phyloP scores from a whole-genome alignment of 2,797 vertebrate genomes.

The Alauda arvensis region DNA sequence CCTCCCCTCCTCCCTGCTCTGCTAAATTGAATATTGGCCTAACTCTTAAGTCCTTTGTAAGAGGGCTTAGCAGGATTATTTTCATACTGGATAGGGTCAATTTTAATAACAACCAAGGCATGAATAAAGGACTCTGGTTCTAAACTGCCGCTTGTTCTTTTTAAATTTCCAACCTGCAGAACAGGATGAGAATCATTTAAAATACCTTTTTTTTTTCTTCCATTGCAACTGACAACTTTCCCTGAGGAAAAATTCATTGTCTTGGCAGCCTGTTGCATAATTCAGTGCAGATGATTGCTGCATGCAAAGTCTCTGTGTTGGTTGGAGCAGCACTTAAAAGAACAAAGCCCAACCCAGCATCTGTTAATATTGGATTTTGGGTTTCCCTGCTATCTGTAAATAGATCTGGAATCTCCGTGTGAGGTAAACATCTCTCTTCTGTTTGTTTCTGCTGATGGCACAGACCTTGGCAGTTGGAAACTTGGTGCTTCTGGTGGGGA shows the following conservation, averaged over 20 bases:
- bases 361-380: not conserved
- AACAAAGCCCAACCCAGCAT: not conserved
- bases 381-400: not conserved
- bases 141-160: not conserved
- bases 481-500: not conserved
- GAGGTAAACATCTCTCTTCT: not conserved
- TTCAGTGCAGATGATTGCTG: not conserved
- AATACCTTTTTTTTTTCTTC: not conserved
- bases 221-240: not conserved
- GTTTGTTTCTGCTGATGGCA: not conserved
- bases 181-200: not conserved
- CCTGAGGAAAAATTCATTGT: not conserved
- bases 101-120: conserved; percentile 12
- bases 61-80: conserved; percentile 49
- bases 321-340: not conserved
- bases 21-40: conserved; percentile 32
- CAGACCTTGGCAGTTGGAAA: not conserved
- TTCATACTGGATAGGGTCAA: conserved; percentile 26
- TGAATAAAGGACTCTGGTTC: not conserved
- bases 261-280: not conserved
- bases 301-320: not conserved
- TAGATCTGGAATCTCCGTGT: accelerated
- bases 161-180: not conserved
- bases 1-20: not conserved
- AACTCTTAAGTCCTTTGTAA: conserved; percentile 3